phyloP scores from a whole-genome alignment of 2,797 vertebrate species.

The Lutra lutra region DNA sequence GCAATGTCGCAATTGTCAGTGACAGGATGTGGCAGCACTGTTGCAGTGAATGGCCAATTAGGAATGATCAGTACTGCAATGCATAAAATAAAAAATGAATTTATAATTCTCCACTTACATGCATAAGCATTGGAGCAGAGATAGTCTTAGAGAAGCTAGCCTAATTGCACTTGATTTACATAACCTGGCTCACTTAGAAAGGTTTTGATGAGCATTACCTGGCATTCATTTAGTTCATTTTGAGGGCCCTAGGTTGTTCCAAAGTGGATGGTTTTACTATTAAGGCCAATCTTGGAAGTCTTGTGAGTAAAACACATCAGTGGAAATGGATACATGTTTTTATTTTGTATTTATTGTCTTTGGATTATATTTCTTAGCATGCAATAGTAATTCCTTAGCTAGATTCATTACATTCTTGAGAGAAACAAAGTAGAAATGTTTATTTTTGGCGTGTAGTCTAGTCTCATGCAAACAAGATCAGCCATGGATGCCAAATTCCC shows the following conservation, averaged over 20 bases:
- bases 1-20: background rate
- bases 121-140: background rate
- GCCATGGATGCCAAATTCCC: background rate
- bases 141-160: background rate
- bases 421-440: slow-evolving; percentile 44
- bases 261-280: background rate
- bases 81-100: background rate
- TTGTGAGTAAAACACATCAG: slow-evolving; percentile 32
- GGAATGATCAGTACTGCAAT: background rate
- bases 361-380: slow-evolving; percentile 37
- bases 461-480: background rate
- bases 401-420: slow-evolving; percentile 39
- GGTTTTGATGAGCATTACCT: background rate
- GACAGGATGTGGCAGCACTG: background rate
- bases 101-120: background rate
- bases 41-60: background rate
- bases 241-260: background rate
- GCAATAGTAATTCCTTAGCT: slow-evolving; percentile 24
- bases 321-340: slow-evolving; percentile 34
- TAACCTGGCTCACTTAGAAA: background rate
- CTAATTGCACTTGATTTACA: background rate
- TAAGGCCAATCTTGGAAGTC: slow-evolving; percentile 24
- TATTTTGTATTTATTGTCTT: slow-evolving; percentile 56
- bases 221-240: slow-evolving; percentile 19
- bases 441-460: slow-evolving; percentile 15